Evolutionary conservation across 2,797 vertebrate species (phyloP), one percentile per base, ranked within the genome.

Genomic region (Channa striata): DNA sequence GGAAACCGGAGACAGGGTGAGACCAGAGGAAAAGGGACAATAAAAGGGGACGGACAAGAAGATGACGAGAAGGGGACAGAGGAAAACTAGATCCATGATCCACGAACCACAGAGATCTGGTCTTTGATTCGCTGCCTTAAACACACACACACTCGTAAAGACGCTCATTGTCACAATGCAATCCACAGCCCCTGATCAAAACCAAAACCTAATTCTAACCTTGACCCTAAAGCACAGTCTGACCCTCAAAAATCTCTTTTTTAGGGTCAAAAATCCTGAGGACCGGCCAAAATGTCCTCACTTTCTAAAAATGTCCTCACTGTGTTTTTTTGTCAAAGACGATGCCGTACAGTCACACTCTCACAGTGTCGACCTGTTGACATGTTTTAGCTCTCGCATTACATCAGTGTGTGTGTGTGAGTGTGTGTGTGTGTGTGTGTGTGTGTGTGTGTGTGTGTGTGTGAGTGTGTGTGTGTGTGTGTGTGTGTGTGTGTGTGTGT

Each of bases 71-170:
- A 17, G n/a, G 17, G 17, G 16, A 47, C 19, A 50, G 47, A 1
- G 21, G 1, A 13, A 37, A 11, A 37, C 30, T 2, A 30, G 68
- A 49, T 68, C 40, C 19, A 60, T 66, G 69, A 77, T 68, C 70
- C 57, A 78, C 59, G 42, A 58, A 68, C 48, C 52, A 77, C 65
- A 63, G 48, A 37, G 49, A 63, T 59, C 59, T 62, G 61, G 33
- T 47, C 23, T 47, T 74, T 76, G 73, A 73, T 63, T 60, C 66
- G 62, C 54, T 37, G 46, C 21, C 66, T 46, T 43, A 21, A n/a
- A 47, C 33, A 51, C 36, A 49, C 25, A 58, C 25, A 53, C 57
- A 67, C 50, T 59, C 51, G 64, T 50, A 73, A n/a, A n/a, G n/a
- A n/a, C n/a, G n/a, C n/a, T n/a, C n/a, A n/a, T n/a, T n/a, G n/a